A percentile compares a stretch with the other conserved stretches of the same genome.
Conservation (phyloP, 2,113 vertebrate species). For the Neofelis nebulosa region DNA sequence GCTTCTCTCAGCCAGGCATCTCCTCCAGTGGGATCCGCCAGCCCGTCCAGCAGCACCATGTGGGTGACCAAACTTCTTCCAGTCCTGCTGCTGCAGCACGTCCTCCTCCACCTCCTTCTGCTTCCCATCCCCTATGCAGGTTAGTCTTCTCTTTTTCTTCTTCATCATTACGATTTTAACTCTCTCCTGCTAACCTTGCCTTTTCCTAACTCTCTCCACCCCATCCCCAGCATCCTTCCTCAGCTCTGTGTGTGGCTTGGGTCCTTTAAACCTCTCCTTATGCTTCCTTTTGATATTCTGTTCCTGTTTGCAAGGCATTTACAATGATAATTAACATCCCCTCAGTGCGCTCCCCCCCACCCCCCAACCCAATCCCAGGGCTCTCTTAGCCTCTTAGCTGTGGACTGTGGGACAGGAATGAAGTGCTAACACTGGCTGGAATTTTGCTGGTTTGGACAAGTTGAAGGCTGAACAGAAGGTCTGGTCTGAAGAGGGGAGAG, state of each 20-base stretch:
- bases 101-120: conserved; percentile 83
- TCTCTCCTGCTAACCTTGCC: background rate
- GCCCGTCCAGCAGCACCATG: conserved; percentile 81
- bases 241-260: background rate
- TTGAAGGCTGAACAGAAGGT: conserved; percentile 32
- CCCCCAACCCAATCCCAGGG: background rate
- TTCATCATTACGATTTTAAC: background rate
- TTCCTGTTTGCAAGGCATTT: conserved; percentile 46
- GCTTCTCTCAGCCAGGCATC: conserved; percentile 78
- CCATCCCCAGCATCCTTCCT: background rate
- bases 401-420: background rate
- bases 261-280: background rate
- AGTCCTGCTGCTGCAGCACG: conserved; percentile 82
- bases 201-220: background rate
- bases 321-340: conserved; percentile 42
- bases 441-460: conserved; percentile 56
- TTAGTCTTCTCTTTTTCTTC: conserved; percentile 72
- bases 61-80: conserved; percentile 84
- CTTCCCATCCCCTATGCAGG: conserved; percentile 84
- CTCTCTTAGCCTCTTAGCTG: background rate
- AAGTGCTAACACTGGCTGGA: conserved; percentile 11
- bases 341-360: background rate
- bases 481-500: background rate
- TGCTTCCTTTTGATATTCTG: conserved; percentile 43
- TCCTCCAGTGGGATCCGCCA: conserved; percentile 72